Conservation (phyloP, 2,113 vertebrate species). For the Ochotona curzoniae region DNA sequence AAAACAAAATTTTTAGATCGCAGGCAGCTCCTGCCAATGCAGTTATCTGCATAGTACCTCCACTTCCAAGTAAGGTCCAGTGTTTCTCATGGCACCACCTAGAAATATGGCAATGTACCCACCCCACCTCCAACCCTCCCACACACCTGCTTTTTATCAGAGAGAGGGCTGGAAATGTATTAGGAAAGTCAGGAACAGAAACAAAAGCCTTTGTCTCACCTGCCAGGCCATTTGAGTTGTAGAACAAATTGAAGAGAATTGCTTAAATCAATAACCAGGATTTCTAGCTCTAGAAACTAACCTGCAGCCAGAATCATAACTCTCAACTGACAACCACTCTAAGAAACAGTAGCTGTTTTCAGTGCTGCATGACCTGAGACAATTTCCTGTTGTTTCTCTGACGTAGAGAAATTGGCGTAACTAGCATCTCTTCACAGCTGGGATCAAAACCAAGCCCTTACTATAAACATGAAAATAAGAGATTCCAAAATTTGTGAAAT, state of each 20-base stretch:
- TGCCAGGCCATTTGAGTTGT: background rate
- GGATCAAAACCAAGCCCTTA: background rate
- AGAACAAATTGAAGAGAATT: background rate
- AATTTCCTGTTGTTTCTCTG: background rate
- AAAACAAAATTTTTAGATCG: background rate
- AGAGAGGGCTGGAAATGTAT: background rate
- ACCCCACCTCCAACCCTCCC: no score
- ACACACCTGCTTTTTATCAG: background rate
- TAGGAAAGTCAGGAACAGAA: background rate
- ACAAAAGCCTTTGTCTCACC: background rate
- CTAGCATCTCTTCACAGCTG: background rate
- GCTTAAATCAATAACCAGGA: background rate
- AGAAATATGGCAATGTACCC: background rate
- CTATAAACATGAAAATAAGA: conserved; percentile 26
- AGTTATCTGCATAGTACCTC: background rate
- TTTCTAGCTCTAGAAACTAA: background rate
- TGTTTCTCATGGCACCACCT: background rate
- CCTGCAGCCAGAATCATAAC: background rate
- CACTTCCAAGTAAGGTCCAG: background rate
- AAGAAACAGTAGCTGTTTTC: background rate
- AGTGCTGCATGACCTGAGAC: background rate
- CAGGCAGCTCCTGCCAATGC: background rate
- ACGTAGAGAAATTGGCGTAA: background rate
- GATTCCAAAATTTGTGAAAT: background rate
- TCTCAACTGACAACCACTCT: background rate